Percentiles rank a stretch among this genome's conserved stretches.
Conservation (phyloP, 2,113 vertebrate species). For the Channa argus region DNA sequence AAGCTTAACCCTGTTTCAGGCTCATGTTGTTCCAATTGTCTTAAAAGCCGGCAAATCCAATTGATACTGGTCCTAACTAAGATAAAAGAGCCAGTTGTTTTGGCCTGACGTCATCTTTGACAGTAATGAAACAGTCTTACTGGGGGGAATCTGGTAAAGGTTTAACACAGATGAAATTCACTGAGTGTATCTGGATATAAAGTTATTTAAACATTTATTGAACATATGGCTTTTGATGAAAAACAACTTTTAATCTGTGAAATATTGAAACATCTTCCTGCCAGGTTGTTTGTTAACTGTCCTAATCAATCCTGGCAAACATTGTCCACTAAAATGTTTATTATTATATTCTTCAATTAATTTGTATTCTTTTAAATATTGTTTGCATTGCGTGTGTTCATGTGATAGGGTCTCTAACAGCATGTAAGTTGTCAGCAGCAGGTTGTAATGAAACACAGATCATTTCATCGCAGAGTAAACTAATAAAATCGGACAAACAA, state of each 20-base stretch:
- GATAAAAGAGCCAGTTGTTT: slow-evolving; percentile 66
- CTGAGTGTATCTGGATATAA: slow-evolving; percentile 35
- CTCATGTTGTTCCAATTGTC: slow-evolving; percentile 75
- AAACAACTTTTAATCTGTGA: slow-evolving; percentile 24
- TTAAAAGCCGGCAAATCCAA: slow-evolving; percentile 72
- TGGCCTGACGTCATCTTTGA: slow-evolving; percentile 76
- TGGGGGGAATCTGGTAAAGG: slow-evolving; percentile 52
- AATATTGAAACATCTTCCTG: slow-evolving; percentile 26
- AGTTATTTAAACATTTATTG: slow-evolving; percentile 47
- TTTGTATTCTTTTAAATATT: slow-evolving; percentile 1
- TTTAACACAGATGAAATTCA: slow-evolving; percentile 67
- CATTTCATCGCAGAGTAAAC: slow-evolving; percentile 72
- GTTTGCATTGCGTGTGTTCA: background rate
- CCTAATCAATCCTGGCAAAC: background rate
- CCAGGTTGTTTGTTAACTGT: slow-evolving; percentile 22
- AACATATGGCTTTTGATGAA: slow-evolving; percentile 43
- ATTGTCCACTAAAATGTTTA: background rate
- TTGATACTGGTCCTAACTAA: slow-evolving; percentile 67
- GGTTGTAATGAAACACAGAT: slow-evolving; percentile 74
- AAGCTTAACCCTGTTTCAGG: slow-evolving; percentile 28
- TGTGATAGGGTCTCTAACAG: slow-evolving; percentile 12
- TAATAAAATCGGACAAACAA: slow-evolving; percentile 80
- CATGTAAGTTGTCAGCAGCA: slow-evolving; percentile 59
- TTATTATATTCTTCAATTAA: slow-evolving; percentile 1
- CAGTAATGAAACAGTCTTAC: slow-evolving; percentile 74